phyloP scores from a whole-genome alignment of 2,113 vertebrate genomes.

The Melanerpes aurifrons region DNA sequence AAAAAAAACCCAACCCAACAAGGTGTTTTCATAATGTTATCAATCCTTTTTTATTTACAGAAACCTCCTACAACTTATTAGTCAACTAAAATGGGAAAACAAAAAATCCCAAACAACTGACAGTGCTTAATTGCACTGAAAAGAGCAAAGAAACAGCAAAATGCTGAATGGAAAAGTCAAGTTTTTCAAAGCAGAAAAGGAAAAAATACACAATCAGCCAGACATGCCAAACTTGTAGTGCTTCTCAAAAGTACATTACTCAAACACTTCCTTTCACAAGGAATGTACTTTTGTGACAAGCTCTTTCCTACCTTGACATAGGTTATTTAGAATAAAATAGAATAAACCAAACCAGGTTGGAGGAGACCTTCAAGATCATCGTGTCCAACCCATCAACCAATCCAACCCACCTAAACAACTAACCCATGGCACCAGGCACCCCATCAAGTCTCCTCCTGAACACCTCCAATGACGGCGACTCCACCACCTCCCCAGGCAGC shows the following conservation, averaged over 20 bases:
- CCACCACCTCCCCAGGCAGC: too few species aligned
- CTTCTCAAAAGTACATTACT: neutral
- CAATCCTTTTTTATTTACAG: neutral
- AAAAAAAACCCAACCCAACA: neutral
- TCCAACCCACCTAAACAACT: too few species aligned
- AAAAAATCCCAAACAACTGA: neutral
- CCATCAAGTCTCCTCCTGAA: too few species aligned
- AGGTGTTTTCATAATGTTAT: neutral
- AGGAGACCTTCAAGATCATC: too few species aligned
- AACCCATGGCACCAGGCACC: too few species aligned
- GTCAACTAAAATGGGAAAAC: neutral
- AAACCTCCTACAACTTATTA: neutral
- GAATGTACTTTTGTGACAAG: neutral
- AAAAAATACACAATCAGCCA: neutral
- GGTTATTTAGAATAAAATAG: neutral
- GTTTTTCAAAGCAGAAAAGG: neutral
- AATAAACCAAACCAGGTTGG: too few species aligned
- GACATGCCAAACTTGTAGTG: neutral
- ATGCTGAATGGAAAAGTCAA: neutral
- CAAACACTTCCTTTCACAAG: neutral
- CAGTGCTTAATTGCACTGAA: neutral
- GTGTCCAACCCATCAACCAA: too few species aligned
- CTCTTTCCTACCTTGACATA: neutral
- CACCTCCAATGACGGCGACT: too few species aligned
- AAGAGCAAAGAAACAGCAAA: neutral